These are phyloP conservation scores for Protosalanx chinensis DNA, from an alignment of 2,797 vertebrate genomes.

Conservation along the genomic window DNA sequence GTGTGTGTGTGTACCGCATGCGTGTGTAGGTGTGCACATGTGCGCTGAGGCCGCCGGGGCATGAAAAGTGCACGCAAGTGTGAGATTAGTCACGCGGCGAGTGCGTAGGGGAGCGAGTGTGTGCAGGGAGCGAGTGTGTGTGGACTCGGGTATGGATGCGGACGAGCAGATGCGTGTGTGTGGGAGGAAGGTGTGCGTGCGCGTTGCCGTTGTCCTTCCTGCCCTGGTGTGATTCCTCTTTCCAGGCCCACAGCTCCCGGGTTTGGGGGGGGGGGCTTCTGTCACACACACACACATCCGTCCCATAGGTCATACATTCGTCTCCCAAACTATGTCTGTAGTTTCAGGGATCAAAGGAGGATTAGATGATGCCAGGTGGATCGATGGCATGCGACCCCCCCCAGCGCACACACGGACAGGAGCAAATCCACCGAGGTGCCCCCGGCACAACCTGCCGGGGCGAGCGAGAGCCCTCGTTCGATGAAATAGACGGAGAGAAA, in stretches of 20 bases:
- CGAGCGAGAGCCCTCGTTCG: constrained; percentile 39
- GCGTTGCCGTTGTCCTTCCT: constrained; percentile 46
- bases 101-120: neutral
- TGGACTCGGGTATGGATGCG: too few species aligned
- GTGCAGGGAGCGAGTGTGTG: neutral
- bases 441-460: constrained; percentile 34
- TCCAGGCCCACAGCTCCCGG: neutral
- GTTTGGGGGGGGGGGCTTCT: too few species aligned
- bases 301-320: constrained; percentile 57
- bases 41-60: too few species aligned
- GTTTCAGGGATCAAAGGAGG: constrained; percentile 60
- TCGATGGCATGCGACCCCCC: constrained; percentile 47
- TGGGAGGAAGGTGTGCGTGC: neutral
- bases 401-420: neutral
- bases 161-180: neutral
- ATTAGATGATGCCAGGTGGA: constrained; percentile 57
- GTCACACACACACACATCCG: constrained; percentile 28
- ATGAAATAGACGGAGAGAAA: constrained; percentile 39
- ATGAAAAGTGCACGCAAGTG: too few species aligned
- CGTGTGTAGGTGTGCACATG: too few species aligned
- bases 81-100: neutral
- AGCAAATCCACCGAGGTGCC: constrained; percentile 45
- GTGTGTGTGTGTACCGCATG: too few species aligned
- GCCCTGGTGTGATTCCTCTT: constrained; percentile 50
- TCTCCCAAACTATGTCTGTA: constrained; percentile 52